Conservation (phyloP, 2,888 invertebrate species). For the Stenoptilia bipunctidactyla region DNA sequence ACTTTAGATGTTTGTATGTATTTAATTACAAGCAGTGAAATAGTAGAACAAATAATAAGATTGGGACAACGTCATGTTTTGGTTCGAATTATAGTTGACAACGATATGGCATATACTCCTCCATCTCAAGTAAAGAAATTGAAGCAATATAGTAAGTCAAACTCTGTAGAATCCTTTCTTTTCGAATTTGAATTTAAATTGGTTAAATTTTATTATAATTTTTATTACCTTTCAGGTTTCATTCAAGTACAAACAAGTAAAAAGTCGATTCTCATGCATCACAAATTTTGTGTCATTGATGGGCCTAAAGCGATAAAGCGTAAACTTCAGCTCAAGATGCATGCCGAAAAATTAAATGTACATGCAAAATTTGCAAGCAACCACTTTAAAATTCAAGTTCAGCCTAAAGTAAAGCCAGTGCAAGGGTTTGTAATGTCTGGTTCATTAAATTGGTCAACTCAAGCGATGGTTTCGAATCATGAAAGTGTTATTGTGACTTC, state of each 20-base stretch:
- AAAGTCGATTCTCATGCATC: slow-evolving; percentile 79
- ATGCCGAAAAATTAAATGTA: slow-evolving; percentile 54
- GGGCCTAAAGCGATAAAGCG: slow-evolving; percentile 54
- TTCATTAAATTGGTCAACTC: slow-evolving; percentile 83
- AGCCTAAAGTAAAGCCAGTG: slow-evolving; percentile 23
- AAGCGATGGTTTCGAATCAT: slow-evolving; percentile 78
- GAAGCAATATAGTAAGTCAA: slow-evolving; percentile 54
- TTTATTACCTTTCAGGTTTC: slow-evolving; percentile 38
- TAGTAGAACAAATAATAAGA: slow-evolving; percentile 56
- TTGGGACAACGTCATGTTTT: slow-evolving; percentile 58
- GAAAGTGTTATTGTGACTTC: slow-evolving; percentile 79
- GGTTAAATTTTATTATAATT: background rate
- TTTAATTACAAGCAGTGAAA: slow-evolving; percentile 59
- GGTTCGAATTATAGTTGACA: slow-evolving; percentile 59
- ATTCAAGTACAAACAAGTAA: slow-evolving; percentile 60
- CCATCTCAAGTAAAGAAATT: slow-evolving; percentile 59
- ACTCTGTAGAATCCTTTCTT: too few relatives aligned
- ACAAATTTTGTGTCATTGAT: slow-evolving; percentile 83
- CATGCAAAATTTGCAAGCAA: slow-evolving; percentile 36
- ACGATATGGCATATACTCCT: slow-evolving; percentile 58
- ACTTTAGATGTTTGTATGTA: slow-evolving; percentile 65
- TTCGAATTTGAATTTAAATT: too few relatives aligned
- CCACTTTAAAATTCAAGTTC: slow-evolving; percentile 23
- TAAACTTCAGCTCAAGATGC: slow-evolving; percentile 40
- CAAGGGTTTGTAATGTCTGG: slow-evolving; percentile 75